Evolutionary conservation across 2,888 invertebrate species (phyloP).

Genomic region (Agonopterix arenella): DNA sequence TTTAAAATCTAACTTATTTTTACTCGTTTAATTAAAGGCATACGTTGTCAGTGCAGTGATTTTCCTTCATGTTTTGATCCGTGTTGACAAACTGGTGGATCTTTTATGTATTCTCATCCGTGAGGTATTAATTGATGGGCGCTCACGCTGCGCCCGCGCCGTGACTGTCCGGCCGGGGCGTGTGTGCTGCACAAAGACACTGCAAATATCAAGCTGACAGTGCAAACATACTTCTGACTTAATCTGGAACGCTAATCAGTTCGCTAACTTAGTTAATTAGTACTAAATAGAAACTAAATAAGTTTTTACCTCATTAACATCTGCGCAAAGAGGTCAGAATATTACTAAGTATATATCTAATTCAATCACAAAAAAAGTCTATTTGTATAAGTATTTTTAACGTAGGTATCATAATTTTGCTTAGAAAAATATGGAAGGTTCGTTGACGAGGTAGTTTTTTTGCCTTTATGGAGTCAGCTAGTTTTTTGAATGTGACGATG

Average conservation of each 20-base stretch:
- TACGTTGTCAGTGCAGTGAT: constrained; percentile 14
- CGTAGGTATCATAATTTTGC: too few species aligned
- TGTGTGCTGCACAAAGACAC: constrained; percentile 4
- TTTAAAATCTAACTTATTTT: not conserved
- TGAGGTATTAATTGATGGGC: constrained; percentile 33
- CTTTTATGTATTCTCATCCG: constrained; percentile 32
- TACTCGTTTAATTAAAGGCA: not conserved
- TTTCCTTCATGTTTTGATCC: constrained; percentile 27
- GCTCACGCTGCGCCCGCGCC: constrained; percentile 34
- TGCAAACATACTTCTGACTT: constrained; percentile 4
- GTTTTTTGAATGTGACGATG: too few species aligned
- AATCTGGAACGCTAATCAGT: constrained; percentile 21
- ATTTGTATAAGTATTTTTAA: too few species aligned
- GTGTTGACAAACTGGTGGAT: constrained; percentile 19
- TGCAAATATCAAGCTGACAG: constrained; percentile 3
- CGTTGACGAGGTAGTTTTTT: too few species aligned
- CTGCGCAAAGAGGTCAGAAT: too few species aligned
- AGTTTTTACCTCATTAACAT: constrained; percentile 1
- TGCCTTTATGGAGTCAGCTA: too few species aligned
- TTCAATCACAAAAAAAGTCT: too few species aligned
- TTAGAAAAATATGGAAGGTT: too few species aligned
- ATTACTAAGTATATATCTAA: too few species aligned
- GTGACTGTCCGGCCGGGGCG: constrained; percentile 19
- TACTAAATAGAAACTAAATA: constrained; percentile 7
- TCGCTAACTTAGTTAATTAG: constrained; percentile 28